Evolutionary conservation across 2,888 invertebrate genomes (phyloP), one percentile per base, ranked within the genome.

Genomic region (Fragum sueziense): DNA sequence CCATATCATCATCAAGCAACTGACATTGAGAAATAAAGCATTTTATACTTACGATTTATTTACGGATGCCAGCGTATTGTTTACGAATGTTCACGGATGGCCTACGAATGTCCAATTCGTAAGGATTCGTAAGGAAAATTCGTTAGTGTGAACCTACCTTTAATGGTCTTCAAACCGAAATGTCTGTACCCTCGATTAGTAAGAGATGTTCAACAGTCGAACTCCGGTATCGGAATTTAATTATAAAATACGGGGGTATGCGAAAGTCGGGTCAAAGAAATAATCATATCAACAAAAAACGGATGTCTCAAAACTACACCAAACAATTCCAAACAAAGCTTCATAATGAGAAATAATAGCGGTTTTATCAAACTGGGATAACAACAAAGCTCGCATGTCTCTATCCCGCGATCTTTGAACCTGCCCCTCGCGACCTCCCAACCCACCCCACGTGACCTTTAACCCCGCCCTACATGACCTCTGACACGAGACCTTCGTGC

Each of bases 281-380:
- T 72, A 74, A 72, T 78, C 69, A 67, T 34, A 76, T 73, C 77
- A 72, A 75, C 74, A 74, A 51, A 61, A 52, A 74, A 74, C 61
- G 59, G 70, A 70, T 72, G 73, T 70, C 69, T 27, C 22, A 47
- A 34, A 69, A 73, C 68, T 71, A 41, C 25, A 57, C 70, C 73
- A 52, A 65, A 76, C 76, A 69, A 62, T 31, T 11, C 57, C 71
- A 25, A 73, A 76, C 80, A 80, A 80, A 72, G 57, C 25, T 22
- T 34, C 57, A 57, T 73, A 73, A 80, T 80, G 69, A 73, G 73
- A 70, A 73, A 80, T 80, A 76, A 80, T 80, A 61, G 67, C 41
- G 54, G 34, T 70, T 76, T 65, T 70, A 76, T 76, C 72, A 70
- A 61, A 67, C 47, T 54, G 27, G 27, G n/a, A 29, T 34, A 31